Percentiles rank a stretch among this genome's conserved stretches.
phyloP scores from a whole-genome alignment of 1,140 invertebrate genomes.

The Gryon sp. region DNA sequence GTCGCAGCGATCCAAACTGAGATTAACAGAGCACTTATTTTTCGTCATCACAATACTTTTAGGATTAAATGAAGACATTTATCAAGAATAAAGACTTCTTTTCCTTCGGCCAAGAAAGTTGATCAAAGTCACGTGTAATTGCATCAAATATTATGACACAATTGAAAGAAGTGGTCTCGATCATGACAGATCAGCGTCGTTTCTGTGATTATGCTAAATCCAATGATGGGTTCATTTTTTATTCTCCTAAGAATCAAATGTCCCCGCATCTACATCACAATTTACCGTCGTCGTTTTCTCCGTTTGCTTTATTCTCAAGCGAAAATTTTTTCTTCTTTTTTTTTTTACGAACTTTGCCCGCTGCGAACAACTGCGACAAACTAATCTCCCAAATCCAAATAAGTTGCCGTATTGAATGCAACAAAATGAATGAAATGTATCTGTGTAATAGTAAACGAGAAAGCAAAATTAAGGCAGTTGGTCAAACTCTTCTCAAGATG shows the following conservation, averaged over 20 bases:
- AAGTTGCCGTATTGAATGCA: slow-evolving; percentile 13
- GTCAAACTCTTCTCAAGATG: slow-evolving; percentile 37
- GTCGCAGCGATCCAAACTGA: too few species aligned
- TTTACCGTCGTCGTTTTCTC: slow-evolving; percentile 28
- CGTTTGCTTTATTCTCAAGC: too few species aligned
- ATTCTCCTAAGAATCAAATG: slow-evolving; percentile 27
- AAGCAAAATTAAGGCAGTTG: slow-evolving; percentile 40
- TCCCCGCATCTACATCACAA: slow-evolving; percentile 43
- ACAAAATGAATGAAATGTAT: background rate
- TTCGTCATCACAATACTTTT: too few species aligned
- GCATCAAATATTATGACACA: slow-evolving; percentile 49
- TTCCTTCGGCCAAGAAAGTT: slow-evolving; percentile 1
- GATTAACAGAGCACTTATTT: too few species aligned
- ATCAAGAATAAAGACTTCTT: too few species aligned
- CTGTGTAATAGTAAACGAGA: slow-evolving; percentile 4
- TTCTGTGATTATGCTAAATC: slow-evolving; percentile 2
- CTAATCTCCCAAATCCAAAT: slow-evolving; percentile 43
- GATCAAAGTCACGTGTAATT: slow-evolving; percentile 27
- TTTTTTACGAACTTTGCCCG: slow-evolving; percentile 32
- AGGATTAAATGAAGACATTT: too few species aligned
- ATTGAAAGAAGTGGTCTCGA: slow-evolving; percentile 2
- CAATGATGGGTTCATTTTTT: slow-evolving; percentile 18
- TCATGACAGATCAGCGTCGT: background rate
- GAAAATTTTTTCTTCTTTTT: slow-evolving; percentile 5
- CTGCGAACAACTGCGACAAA: slow-evolving; percentile 51